Conservation (phyloP, 2,797 vertebrate genomes). For the Halcyon chelicuti region DNA sequence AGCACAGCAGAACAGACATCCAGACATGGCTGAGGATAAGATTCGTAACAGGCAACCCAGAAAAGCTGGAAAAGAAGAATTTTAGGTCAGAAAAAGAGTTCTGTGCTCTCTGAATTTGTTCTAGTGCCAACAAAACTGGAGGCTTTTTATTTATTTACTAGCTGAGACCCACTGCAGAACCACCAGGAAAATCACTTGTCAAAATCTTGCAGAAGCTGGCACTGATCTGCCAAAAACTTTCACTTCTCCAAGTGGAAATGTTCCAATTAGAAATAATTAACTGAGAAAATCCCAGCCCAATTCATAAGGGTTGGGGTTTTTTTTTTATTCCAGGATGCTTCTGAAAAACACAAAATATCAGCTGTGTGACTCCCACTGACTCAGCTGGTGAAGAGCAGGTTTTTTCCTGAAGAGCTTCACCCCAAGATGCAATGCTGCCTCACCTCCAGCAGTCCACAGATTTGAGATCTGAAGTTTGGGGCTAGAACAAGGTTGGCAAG, state of each 20-base stretch:
- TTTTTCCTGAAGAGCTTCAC: background rate
- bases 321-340: background rate
- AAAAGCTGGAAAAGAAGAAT: background rate
- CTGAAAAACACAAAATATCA: background rate
- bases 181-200: background rate
- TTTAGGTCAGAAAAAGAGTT: background rate
- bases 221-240: background rate
- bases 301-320: background rate
- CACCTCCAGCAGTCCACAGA: background rate
- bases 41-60: background rate
- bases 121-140: background rate
- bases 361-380: background rate
- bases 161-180: background rate
- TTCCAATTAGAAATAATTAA: constrained; percentile 20
- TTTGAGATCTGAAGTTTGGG: background rate
- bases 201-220: constrained; percentile 1
- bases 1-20: background rate
- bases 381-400: background rate
- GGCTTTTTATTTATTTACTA: background rate
- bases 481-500: background rate
- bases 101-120: background rate
- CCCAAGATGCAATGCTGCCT: background rate
- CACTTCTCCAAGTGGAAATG: background rate
- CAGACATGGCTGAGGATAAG: background rate
- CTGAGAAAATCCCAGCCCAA: background rate